A percentile compares a stretch with the other conserved stretches of the same genome.
Conservation (phyloP, 30 jellyfish, hydroid and myxozoan genomes). For the Morbakka virulenta region DNA sequence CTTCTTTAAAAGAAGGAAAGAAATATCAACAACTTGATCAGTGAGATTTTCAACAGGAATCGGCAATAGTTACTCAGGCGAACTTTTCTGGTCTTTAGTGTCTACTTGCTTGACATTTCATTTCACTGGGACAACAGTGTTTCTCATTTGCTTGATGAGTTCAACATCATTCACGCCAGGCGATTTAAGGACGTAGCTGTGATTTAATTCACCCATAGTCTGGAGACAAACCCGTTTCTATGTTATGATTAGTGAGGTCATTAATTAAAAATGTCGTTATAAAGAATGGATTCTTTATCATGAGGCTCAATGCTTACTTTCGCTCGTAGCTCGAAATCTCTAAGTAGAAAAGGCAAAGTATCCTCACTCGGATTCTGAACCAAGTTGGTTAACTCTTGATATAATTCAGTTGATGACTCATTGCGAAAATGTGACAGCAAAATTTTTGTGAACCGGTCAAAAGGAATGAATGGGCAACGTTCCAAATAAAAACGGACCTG, state of each 20-base stretch:
- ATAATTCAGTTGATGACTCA: conserved; percentile 14
- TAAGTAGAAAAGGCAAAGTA: not conserved
- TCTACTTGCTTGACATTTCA: not conserved
- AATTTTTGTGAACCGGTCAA: not conserved
- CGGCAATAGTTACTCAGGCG: not conserved
- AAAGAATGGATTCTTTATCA: conserved; percentile 1
- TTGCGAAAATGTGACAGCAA: conserved; percentile 1
- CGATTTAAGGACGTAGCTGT: conserved; percentile 8
- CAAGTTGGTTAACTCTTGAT: conserved; percentile 3
- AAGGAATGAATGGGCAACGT: not conserved
- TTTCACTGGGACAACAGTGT: not conserved
- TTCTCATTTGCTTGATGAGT: not conserved
- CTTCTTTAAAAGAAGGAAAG: not conserved
- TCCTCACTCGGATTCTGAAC: conserved; percentile 9
- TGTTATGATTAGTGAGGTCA: conserved; percentile 5
- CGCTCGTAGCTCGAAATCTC: conserved; percentile 5
- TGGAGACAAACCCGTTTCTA: conserved; percentile 29
- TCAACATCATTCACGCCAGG: conserved; percentile 2
- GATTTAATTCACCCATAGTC: not conserved
- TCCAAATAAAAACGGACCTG: not conserved
- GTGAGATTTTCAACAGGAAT: not conserved
- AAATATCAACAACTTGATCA: not conserved
- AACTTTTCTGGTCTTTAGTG: not conserved
- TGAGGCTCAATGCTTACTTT: not conserved
- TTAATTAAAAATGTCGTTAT: not conserved